Base-by-base conservation (phyloP, 2,797 vertebrate species). In the Melanogrammus aeglefinus region DNA sequence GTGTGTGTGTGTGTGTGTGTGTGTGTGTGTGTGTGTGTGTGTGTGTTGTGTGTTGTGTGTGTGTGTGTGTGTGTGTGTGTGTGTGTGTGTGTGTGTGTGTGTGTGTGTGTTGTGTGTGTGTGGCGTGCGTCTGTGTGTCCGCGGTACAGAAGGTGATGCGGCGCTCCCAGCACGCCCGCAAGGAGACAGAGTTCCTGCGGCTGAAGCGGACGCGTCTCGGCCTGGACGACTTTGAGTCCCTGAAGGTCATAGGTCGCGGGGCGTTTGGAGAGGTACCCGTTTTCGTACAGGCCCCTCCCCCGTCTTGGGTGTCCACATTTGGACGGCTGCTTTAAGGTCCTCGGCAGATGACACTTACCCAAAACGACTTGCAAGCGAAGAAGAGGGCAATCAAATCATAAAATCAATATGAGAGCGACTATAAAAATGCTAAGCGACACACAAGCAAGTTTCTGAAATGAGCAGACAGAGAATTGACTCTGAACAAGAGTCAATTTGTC, bases 231-330 rank as follows among this genome's bases (percentile, higher is more conserved):
- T 99, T 99, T 9, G 98, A 99, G 84, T 99, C 97, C 4, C 91
- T 99, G 27, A 99, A 99, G 89, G 97, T 99, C 71, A 99, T 99
- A 69, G 98, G 97, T 84, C 94, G 98, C 86, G 98, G 98, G 8
- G 98, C 98, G 0, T 99, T 99, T 78, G 98, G 98, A 88, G 98
- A 99, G 95, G 98, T 99, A 73, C 51, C 51, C 18, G 21, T n/a
- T 18, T 57, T n/a, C 29, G 14, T 14, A 69, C 24, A 27, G 27
- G 24, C 24, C 24, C 1, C 29, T 31, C 5, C 27, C 13, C 3
- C 69, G 16, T 8, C 8, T 8, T 5, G 27, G 27, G 51, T 51
- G 47, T 51, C 14, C 47, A 18, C 51, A 57, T 57, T 57, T 57
- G n/a, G 51, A 8, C 21, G 18, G 21, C 4, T 57, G n/a, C 18